phyloP scores from a whole-genome alignment of 2,888 invertebrate genomes.

The Beris chalybata region DNA sequence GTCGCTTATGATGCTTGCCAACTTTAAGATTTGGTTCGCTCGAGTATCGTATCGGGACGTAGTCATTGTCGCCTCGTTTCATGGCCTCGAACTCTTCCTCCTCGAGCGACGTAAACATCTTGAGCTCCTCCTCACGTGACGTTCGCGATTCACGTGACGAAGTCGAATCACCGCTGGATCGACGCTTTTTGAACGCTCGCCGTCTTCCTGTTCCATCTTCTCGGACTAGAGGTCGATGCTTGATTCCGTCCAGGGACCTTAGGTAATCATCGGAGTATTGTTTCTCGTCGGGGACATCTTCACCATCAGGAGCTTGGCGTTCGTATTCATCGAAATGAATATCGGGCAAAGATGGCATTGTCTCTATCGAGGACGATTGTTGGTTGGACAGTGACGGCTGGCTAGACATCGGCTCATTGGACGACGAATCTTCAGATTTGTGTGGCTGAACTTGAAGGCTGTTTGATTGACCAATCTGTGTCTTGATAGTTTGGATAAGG shows the following conservation, averaged over 20 bases:
- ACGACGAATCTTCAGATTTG: constrained; percentile 51
- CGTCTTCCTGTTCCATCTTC: constrained; percentile 65
- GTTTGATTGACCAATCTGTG: constrained; percentile 50
- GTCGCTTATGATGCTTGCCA: constrained; percentile 47
- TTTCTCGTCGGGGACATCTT: constrained; percentile 44
- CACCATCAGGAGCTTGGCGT: constrained; percentile 51
- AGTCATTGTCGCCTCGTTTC: constrained; percentile 47
- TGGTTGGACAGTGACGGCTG: constrained; percentile 51
- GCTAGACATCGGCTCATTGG: constrained; percentile 48
- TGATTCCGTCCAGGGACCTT: constrained; percentile 67
- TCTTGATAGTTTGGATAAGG: constrained; percentile 47
- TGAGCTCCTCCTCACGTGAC: constrained; percentile 66
- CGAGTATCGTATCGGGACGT: constrained; percentile 51
- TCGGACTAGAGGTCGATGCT: constrained; percentile 63
- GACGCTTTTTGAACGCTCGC: constrained; percentile 63
- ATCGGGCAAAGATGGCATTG: constrained; percentile 49
- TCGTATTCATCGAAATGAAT: constrained; percentile 63
- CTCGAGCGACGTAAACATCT: constrained; percentile 67
- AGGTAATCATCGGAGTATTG: constrained; percentile 57
- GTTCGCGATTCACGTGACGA: constrained; percentile 64
- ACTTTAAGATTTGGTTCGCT: constrained; percentile 51
- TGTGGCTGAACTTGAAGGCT: constrained; percentile 42
- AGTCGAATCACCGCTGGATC: constrained; percentile 60
- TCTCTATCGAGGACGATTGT: constrained; percentile 41
- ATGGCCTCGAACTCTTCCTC: constrained; percentile 61